These are phyloP conservation scores for Craterocephalus amniculus DNA, from an alignment of 2,797 vertebrate species.

Conservation along the genomic window DNA sequence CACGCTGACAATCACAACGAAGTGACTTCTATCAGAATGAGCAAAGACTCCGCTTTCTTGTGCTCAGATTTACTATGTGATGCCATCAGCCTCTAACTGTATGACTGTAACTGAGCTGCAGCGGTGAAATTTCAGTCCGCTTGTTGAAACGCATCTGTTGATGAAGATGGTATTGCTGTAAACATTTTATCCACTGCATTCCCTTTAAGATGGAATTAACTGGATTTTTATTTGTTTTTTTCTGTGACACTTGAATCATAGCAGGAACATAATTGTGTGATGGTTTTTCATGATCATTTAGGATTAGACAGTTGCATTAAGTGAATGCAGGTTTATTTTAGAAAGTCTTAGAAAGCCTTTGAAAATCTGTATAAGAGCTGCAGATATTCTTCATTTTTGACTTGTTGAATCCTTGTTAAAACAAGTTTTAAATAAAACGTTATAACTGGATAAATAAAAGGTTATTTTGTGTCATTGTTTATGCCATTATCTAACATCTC, in stretches of 20 bases:
- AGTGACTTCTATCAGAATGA: conserved; percentile 11
- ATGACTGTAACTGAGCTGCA: neutral
- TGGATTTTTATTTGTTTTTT: conserved; percentile 18
- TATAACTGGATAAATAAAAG: conserved; percentile 1
- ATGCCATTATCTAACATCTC: neutral
- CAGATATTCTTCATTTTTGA: neutral
- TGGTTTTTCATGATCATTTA: conserved; percentile 33
- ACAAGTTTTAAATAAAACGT: conserved; percentile 44
- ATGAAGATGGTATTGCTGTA: conserved; percentile 8
- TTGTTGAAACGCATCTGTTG: conserved; percentile 17
- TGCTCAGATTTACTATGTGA: conserved; percentile 4
- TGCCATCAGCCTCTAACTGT: conserved; percentile 5
- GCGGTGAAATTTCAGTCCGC: conserved; percentile 10
- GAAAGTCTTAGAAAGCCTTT: neutral
- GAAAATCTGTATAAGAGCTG: neutral
- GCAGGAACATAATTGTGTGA: neutral
- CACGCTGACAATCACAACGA: conserved; percentile 15
- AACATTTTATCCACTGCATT: conserved; percentile 54
- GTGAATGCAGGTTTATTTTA: conserved; percentile 8
- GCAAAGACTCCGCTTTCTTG: neutral
- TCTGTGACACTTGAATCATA: conserved; percentile 44
- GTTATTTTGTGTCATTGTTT: neutral
- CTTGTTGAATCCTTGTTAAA: conserved; percentile 16
- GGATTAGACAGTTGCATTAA: neutral
- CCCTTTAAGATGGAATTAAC: conserved; percentile 31